Base-by-base conservation (phyloP, 2,888 invertebrate genomes). In the Xiphydria camelus region DNA sequence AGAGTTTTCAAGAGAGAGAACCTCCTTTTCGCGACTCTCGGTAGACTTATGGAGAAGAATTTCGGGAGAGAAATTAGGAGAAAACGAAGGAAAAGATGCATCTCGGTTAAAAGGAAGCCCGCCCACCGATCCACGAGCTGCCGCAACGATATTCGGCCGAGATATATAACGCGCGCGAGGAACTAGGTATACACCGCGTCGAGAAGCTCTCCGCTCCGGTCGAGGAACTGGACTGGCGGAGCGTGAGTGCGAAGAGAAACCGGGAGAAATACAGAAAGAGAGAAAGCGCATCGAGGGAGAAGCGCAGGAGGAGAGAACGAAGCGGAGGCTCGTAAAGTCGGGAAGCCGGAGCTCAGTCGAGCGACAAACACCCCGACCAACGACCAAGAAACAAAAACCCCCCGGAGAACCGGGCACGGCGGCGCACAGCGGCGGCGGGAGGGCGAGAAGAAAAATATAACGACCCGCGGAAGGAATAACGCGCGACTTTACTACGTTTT, bases 401-500 rank as follows among this genome's bases (percentile, higher is more conserved):
- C 2, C n/a, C n/a, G n/a, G n/a, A n/a, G n/a, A n/a, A n/a, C n/a
- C n/a, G n/a, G n/a, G n/a, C n/a, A n/a, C n/a, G 42, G 36, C 17
- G 57, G 46, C 39, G 41, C 43, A 45, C 41, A 55, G 51, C 49
- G 45, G 51, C 49, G 45, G 47, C 45, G 49, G 50, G 46, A 41
- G 53, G 48, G 53, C 40, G 51, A 51, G 47, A 63, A 62, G 64
- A 64, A 69, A 68, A 66, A 64, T 69, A 66, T 70, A 70, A 69
- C 68, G 65, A 65, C 59, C 57, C 58, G 50, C 58, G 63, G 61
- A 63, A 68, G 61, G 57, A 65, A 66, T 68, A 65, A 71, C 66
- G 69, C 59, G 60, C 59, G 62, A 64, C 66, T 70, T 73, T 73
- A 72, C 62, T 66, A 53, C 65, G 57, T 68, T 64, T 62, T 70